Conservation (phyloP, 2,113 vertebrate species). For the Toxostoma redivivum region DNA sequence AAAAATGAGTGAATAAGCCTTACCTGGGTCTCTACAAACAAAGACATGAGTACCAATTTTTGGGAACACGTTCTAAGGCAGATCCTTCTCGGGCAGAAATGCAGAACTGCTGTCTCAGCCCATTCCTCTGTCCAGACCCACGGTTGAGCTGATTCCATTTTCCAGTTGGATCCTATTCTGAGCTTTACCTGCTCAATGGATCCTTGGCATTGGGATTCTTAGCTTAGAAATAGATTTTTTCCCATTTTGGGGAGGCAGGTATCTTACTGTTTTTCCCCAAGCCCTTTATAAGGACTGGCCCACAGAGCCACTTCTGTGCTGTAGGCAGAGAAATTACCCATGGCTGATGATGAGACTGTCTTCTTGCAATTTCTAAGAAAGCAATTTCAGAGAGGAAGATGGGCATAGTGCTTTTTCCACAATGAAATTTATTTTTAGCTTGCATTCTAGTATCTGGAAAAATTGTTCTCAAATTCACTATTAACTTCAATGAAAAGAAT, state of each 20-base stretch:
- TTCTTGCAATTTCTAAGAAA: not conserved
- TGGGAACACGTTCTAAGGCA: not conserved
- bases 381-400: not conserved
- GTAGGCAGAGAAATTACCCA: not conserved
- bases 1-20: not conserved
- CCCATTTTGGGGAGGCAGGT: accelerated
- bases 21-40: not conserved
- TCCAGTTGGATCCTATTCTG: not conserved
- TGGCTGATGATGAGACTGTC: not conserved
- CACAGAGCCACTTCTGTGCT: not conserved
- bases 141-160: not conserved
- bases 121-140: not conserved
- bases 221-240: not conserved
- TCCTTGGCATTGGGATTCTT: not conserved
- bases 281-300: not conserved
- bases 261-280: not conserved
- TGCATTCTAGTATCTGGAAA: not conserved
- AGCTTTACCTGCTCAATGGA: not conserved
- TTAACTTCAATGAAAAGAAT: not conserved
- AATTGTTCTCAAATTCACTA: not conserved
- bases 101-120: not conserved
- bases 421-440: slow-evolving; percentile 6
- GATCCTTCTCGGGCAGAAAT: not conserved
- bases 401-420: not conserved
- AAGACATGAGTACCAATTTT: not conserved